These are phyloP conservation scores for Spinus olivaceus DNA, from an alignment of 2,797 vertebrate genomes.

Conservation along the genomic window DNA sequence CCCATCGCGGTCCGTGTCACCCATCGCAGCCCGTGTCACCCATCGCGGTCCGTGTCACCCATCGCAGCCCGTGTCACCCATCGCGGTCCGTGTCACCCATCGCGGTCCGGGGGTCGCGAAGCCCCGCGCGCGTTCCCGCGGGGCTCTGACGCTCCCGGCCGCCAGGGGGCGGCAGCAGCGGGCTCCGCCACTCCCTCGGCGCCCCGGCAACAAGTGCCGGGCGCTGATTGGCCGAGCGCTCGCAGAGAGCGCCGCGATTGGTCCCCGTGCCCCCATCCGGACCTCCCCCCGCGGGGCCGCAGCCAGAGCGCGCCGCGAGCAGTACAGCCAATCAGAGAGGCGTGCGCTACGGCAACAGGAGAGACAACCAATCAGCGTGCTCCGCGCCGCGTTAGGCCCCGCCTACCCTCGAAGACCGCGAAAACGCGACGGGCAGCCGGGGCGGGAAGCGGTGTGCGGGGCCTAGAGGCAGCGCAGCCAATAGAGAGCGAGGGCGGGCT, in stretches of 20 bases:
- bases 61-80: background rate
- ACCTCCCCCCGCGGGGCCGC: accelerated
- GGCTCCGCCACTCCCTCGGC: accelerated
- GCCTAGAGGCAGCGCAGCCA: no score
- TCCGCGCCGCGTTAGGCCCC: accelerated
- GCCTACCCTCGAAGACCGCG: background rate
- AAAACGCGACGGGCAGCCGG: background rate
- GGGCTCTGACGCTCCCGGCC: background rate
- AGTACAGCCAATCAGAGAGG: background rate
- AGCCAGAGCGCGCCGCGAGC: accelerated
- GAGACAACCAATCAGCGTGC: accelerated
- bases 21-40: background rate
- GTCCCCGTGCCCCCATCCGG: background rate
- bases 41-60: background rate
- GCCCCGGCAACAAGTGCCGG: background rate
- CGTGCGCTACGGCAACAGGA: accelerated
- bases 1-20: background rate
- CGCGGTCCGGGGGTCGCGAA: background rate
- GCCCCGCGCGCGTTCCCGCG: background rate
- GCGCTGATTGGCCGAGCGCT: background rate
- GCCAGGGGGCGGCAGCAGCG: background rate
- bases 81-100: background rate
- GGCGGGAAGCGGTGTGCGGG: background rate
- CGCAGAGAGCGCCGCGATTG: background rate
- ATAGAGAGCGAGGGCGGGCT: background rate